A percentile compares a stretch with the other conserved stretches of the same genome.
Conservation (phyloP, 2,113 vertebrate species). For the Eublepharis macularius region DNA sequence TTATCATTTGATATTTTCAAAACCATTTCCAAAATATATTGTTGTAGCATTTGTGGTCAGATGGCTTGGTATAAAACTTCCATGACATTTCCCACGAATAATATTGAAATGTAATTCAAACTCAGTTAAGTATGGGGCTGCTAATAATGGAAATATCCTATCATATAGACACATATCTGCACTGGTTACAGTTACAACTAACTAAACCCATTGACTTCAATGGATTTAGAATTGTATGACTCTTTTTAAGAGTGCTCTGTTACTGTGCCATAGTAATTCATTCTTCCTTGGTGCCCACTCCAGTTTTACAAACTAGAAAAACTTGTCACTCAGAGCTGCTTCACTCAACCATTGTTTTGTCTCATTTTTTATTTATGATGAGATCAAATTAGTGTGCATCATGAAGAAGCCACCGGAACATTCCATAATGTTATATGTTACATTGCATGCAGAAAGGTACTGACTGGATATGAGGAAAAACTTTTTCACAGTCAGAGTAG, state of each 20-base stretch:
- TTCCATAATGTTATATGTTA: no score
- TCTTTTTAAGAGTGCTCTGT: no score
- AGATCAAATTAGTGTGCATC: neutral
- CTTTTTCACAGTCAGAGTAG: no score
- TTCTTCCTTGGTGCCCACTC: neutral
- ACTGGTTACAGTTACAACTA: neutral
- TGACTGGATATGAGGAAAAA: no score
- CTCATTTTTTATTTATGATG: neutral
- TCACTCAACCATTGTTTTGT: neutral
- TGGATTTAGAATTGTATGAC: no score
- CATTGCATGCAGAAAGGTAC: no score
- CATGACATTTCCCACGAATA: neutral
- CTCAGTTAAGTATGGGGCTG: neutral
- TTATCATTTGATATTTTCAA: slow-evolving; percentile 2
- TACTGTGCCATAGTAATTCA: neutral
- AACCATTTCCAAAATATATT: neutral
- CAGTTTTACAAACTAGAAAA: neutral
- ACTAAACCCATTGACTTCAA: no score
- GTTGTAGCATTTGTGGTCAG: neutral
- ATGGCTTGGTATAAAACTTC: neutral
- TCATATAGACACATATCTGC: neutral
- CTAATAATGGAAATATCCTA: neutral
- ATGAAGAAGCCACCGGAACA: neutral
- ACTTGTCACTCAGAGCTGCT: neutral
- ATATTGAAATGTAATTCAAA: neutral